phyloP scores from a whole-genome alignment of 1,140 invertebrate species.

The Dinothrombium tinctorium region DNA sequence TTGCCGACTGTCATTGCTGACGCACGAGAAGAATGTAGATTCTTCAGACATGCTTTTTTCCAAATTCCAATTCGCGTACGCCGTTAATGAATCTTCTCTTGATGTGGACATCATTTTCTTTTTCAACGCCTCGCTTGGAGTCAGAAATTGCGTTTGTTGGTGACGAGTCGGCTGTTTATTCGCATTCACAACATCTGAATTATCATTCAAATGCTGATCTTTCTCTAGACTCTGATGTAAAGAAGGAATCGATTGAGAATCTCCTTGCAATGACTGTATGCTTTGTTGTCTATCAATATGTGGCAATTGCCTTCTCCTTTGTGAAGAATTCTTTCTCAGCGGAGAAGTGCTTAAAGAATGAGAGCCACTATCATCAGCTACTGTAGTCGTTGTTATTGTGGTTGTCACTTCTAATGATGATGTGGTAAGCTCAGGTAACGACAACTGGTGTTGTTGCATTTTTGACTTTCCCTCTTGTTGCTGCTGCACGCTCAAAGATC shows the following conservation, averaged over 20 bases:
- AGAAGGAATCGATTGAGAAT: neutral
- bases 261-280: neutral
- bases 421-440: neutral
- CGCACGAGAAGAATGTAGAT: constrained; percentile 18
- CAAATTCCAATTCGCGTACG: neutral
- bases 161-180: neutral
- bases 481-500: neutral
- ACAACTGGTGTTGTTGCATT: neutral
- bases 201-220: too few relatives aligned
- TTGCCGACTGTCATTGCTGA: constrained; percentile 15
- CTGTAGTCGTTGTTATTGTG: neutral
- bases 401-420: neutral
- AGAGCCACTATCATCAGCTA: neutral
- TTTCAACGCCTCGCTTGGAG: neutral
- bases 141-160: neutral
- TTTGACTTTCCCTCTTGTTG: neutral
- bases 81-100: neutral
- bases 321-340: neutral
- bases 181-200: neutral
- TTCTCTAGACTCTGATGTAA: too few relatives aligned
- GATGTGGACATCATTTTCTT: neutral
- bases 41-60: constrained; percentile 16
- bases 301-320: constrained; percentile 1
- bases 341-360: neutral
- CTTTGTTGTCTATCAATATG: constrained; percentile 1